Conservation (phyloP, 2,888 invertebrate genomes). For the Stenchaetothrips biformis region DNA sequence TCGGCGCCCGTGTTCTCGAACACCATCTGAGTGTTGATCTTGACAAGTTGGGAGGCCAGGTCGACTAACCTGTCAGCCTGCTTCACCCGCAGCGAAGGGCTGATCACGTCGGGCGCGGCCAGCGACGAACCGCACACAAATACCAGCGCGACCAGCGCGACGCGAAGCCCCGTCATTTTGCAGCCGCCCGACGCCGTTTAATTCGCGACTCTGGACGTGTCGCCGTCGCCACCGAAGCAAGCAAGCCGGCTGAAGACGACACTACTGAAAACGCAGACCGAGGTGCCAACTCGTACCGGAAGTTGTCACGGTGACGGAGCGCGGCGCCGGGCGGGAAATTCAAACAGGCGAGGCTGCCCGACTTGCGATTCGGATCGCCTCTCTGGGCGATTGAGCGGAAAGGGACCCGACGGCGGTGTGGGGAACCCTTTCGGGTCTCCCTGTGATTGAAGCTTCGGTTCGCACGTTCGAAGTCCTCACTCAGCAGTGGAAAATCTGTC, state of each 20-base stretch:
- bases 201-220: background rate
- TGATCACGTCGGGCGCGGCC: conserved; percentile 38
- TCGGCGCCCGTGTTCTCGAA: conserved; percentile 77
- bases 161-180: background rate
- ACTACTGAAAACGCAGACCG: background rate
- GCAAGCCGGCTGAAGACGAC: background rate
- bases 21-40: conserved; percentile 71
- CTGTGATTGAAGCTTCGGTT: no score
- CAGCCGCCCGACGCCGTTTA: background rate
- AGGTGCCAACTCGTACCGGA: conserved; percentile 11
- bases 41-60: conserved; percentile 82
- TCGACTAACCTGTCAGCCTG: conserved; percentile 85
- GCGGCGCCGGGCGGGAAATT: background rate
- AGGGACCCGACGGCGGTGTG: background rate
- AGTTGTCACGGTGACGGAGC: background rate
- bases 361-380: background rate
- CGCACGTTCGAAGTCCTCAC: no score
- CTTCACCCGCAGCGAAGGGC: conserved; percentile 60
- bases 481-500: no score
- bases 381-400: background rate
- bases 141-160: background rate
- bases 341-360: background rate
- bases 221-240: conserved; percentile 15
- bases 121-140: background rate
- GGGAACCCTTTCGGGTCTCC: background rate